Evolutionary conservation across 2,888 invertebrate species (phyloP).

Genomic region (Bombyx huttoni): DNA sequence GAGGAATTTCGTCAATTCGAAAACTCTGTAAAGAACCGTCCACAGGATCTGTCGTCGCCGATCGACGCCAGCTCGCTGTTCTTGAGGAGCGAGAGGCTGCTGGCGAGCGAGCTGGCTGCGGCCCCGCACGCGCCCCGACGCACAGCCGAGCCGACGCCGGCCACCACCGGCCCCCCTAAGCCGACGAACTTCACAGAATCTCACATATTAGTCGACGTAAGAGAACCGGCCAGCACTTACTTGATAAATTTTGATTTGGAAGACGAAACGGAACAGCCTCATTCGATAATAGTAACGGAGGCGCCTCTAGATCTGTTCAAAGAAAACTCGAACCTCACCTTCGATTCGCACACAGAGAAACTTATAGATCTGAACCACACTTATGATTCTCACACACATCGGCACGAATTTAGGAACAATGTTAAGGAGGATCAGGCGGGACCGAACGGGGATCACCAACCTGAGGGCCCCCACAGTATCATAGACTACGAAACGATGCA

Average conservation of each 20-base stretch:
- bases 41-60: constrained; percentile 46
- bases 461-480: constrained; percentile 3
- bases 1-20: constrained; percentile 47
- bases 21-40: constrained; percentile 33
- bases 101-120: constrained; percentile 26
- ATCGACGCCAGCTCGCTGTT: constrained; percentile 42
- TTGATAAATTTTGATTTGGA: constrained; percentile 43
- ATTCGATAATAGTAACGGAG: constrained; percentile 60
- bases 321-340: constrained; percentile 29
- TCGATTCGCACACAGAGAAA: constrained; percentile 27
- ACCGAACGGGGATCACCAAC: constrained; percentile 12
- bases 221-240: constrained; percentile 28
- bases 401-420: constrained; percentile 7
- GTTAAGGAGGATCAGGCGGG: constrained; percentile 11
- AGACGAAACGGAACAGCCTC: constrained; percentile 59
- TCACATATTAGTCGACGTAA: constrained; percentile 32
- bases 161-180: constrained; percentile 38
- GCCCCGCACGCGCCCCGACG: neutral
- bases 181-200: constrained; percentile 51
- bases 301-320: constrained; percentile 31
- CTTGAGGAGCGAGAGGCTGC: constrained; percentile 36
- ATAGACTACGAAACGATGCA: neutral
- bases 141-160: constrained; percentile 20
- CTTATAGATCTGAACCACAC: constrained; percentile 23
- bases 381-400: constrained; percentile 28